Conservation (phyloP, 2,113 vertebrate species). For the Mesitornis unicolor region DNA sequence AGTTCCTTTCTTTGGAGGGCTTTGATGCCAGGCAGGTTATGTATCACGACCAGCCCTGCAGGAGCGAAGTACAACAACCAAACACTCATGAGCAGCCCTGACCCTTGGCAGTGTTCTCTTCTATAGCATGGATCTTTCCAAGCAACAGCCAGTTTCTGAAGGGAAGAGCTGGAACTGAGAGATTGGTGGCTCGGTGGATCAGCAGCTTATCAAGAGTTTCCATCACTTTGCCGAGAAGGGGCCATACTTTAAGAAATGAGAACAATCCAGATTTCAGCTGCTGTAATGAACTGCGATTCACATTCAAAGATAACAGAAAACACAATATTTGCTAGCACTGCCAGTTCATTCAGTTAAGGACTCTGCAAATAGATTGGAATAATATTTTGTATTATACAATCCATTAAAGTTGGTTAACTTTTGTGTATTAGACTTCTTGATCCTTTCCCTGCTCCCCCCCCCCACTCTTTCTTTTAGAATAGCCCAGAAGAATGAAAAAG, state of each 20-base stretch:
- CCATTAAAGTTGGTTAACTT: background rate
- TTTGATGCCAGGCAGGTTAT: background rate
- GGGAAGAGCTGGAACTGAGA: background rate
- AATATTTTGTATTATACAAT: background rate
- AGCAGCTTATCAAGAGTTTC: background rate
- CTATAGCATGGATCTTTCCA: background rate
- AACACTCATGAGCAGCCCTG: rapidly evolving
- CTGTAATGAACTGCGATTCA: background rate
- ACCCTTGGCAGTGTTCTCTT: background rate
- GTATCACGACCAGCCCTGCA: background rate
- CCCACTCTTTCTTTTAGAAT: background rate
- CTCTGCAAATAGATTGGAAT: background rate
- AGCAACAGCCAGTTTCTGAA: background rate
- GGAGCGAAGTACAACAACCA: background rate
- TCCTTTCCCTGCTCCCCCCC: rapidly evolving
- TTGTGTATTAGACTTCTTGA: background rate
- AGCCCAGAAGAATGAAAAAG: background rate
- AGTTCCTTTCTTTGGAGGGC: background rate
- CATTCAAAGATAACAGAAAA: background rate
- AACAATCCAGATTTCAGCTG: background rate
- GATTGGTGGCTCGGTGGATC: background rate
- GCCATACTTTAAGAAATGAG: background rate
- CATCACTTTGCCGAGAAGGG: background rate
- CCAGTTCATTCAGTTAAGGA: background rate
- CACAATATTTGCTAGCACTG: background rate